These are phyloP conservation scores for Cyphotilapia sp. DNA, from an alignment of 2,113 vertebrate genomes.

Conservation along the genomic window DNA sequence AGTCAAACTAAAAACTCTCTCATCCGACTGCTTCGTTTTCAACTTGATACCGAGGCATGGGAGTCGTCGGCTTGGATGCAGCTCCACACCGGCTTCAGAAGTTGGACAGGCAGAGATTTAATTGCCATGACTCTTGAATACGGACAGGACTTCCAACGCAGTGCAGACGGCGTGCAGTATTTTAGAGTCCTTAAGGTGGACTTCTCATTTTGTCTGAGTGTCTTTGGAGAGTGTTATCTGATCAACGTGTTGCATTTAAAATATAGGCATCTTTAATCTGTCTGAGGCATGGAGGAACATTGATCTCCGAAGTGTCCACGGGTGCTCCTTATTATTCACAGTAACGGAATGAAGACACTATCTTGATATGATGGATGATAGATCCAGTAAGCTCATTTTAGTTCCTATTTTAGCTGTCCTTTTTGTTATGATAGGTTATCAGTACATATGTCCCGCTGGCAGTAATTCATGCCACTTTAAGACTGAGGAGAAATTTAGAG, in stretches of 20 bases:
- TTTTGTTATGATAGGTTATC: conserved; percentile 90
- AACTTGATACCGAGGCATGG: conserved; percentile 38
- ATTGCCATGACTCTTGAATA: conserved; percentile 40
- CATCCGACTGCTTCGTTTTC: not conserved
- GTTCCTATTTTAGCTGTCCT: conserved; percentile 86
- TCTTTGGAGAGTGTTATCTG: not conserved
- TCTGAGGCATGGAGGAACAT: conserved; percentile 18
- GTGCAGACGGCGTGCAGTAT: not conserved
- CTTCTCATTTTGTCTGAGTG: not conserved
- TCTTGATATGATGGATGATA: conserved; percentile 84
- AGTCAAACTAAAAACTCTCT: not conserved
- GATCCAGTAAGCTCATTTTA: conserved; percentile 89
- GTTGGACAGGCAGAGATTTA: conserved; percentile 41
- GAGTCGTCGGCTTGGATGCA: conserved; percentile 38
- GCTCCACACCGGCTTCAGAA: conserved; percentile 40
- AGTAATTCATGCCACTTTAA: conserved; percentile 74
- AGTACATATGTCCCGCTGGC: conserved; percentile 85
- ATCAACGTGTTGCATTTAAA: conserved; percentile 57
- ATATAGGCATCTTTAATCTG: conserved; percentile 12
- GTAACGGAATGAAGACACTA: conserved; percentile 62
- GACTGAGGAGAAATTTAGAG: conserved; percentile 60
- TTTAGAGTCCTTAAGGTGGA: not conserved
- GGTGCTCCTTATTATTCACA: conserved; percentile 50
- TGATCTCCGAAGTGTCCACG: conserved; percentile 24
- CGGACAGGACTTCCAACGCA: conserved; percentile 8